A percentile compares a stretch with the other conserved stretches of the same genome.
Conservation (phyloP, 2,888 invertebrate genomes). For the Tetragonula carbonaria region DNA sequence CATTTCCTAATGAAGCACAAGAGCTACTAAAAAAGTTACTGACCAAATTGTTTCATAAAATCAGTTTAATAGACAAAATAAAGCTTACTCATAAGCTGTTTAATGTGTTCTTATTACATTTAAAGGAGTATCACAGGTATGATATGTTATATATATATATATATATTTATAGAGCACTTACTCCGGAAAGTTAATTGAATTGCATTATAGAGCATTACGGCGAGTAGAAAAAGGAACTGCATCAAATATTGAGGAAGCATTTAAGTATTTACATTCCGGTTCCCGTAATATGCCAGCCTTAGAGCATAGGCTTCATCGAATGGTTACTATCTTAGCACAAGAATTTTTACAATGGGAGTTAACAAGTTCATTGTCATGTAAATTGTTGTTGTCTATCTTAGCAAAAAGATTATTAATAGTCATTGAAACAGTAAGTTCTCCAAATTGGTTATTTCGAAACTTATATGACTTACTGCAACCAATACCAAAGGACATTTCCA, state of each 20-base stretch:
- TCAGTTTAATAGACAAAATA: constrained; percentile 82
- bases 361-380: constrained; percentile 88
- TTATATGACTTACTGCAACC: constrained; percentile 68
- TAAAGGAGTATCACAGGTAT: constrained; percentile 87
- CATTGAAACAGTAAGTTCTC: constrained; percentile 74
- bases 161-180: background rate
- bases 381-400: constrained; percentile 87
- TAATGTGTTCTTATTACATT: constrained; percentile 86
- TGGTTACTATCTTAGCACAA: constrained; percentile 86
- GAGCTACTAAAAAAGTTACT: constrained; percentile 83
- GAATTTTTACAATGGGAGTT: constrained; percentile 89
- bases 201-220: constrained; percentile 71
- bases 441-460: constrained; percentile 74
- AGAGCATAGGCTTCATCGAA: constrained; percentile 86
- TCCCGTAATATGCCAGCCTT: constrained; percentile 80
- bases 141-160: background rate
- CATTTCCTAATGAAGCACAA: constrained; percentile 84
- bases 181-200: background rate
- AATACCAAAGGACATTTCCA: constrained; percentile 3
- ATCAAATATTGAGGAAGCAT: constrained; percentile 76
- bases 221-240: constrained; percentile 77
- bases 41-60: constrained; percentile 80
- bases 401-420: constrained; percentile 86
- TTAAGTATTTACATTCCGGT: constrained; percentile 78
- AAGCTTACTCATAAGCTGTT: constrained; percentile 83